Base-by-base conservation (phyloP, 1,140 invertebrate species). In the Anastatus disparis region DNA sequence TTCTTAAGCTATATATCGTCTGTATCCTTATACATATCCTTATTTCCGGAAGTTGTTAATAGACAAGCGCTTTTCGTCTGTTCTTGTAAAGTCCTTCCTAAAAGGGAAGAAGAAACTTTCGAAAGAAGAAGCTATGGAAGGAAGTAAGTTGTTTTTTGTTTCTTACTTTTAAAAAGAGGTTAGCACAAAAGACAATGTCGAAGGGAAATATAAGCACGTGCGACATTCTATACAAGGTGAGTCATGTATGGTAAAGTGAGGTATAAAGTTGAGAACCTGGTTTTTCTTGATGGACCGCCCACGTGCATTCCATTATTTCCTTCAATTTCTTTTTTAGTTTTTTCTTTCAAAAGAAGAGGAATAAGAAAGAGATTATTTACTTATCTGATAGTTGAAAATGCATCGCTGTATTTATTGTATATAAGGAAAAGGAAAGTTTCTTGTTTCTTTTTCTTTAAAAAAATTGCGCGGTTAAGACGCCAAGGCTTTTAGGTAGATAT, bases 271-370 rank as follows among this genome's bases (percentile, higher is more conserved):
- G n/a, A n/a, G n/a, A 20, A 46, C n/a, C 44, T 46, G 1, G 2
- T 7, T 50, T 8, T 50, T 27, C 48, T 27, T 7, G 29, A 17
- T 40, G 27, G 64, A 56, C 64, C 64, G 64, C 64, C 64, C 52
- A 66, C 64, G 40, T 56, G 26, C 26, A 55, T 56, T 56, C 13
- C 52, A 42, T 42, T 65, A 65, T 53, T 27, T 46, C 31, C 20
- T 48, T 31, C 15, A 2, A 2, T 4, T 29, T 12, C n/a, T 27
- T 31, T 29, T 17, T 53, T 24, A 3, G 24, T 10, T 6, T 3
- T 7, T 48, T 7, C 20, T 20, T 17, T 48, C 20, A 7, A n/a
- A 22, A 10, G 29, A 20, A 38, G 31, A 4, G 24, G 13, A 20
- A 20, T 10, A n/a, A 20, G 20, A 50, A 20, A 13, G 17, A 7